Conservation (phyloP, 2,113 vertebrate genomes). For the Mirza zaza region DNA sequence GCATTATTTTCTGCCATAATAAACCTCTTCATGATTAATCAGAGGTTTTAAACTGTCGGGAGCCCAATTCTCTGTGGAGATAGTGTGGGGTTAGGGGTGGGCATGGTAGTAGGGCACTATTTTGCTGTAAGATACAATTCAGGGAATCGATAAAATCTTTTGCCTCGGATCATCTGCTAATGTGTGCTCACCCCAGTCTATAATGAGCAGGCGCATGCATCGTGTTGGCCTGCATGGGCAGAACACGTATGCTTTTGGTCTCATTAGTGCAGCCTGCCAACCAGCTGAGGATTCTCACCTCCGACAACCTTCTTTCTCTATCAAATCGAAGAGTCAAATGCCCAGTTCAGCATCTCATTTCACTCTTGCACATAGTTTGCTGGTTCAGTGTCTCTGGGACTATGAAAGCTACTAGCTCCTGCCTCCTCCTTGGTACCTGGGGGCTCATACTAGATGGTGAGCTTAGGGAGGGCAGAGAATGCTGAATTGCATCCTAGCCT, state of each 20-base stretch:
- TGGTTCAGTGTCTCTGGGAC: neutral
- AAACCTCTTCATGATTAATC: conserved; percentile 33
- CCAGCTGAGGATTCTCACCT: neutral
- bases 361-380: neutral
- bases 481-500: neutral
- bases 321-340: neutral
- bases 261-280: neutral
- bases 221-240: neutral
- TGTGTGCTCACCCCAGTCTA: neutral
- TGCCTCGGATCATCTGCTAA: neutral
- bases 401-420: neutral
- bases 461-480: neutral
- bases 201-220: neutral
- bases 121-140: neutral
- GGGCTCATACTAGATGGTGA: neutral
- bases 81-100: neutral
- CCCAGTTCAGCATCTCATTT: neutral
- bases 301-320: neutral
- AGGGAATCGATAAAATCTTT: neutral
- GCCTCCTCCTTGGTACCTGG: neutral
- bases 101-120: neutral
- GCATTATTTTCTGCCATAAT: conserved; percentile 39
- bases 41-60: neutral
- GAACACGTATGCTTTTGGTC: neutral
- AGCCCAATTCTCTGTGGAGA: neutral